phyloP scores from a whole-genome alignment of 1,140 invertebrate species.

The Halotydeus destructor region DNA sequence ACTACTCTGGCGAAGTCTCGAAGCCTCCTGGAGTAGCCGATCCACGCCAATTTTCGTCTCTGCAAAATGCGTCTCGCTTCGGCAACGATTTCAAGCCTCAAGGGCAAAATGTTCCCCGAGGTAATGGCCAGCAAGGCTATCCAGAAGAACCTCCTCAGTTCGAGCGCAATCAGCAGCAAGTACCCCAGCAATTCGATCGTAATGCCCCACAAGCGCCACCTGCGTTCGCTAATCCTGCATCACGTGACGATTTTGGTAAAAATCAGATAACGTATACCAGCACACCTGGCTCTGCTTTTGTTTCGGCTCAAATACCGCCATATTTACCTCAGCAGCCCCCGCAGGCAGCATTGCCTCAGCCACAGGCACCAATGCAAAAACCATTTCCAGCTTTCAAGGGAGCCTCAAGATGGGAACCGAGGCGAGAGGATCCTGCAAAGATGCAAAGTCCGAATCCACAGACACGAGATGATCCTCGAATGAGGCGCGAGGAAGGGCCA shows the following conservation, averaged over 20 bases:
- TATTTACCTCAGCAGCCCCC: neutral
- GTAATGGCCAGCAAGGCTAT: conserved; percentile 1
- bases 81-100: too few relatives aligned
- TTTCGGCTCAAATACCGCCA: conserved; percentile 7
- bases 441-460: conserved; percentile 1
- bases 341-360: neutral
- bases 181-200: neutral
- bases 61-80: neutral
- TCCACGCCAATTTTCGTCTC: neutral
- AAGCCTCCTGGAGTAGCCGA: neutral
- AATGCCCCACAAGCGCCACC: too few relatives aligned
- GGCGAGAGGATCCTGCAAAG: neutral
- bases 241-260: too few relatives aligned
- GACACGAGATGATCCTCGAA: neutral
- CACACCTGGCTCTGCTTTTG: conserved; percentile 12
- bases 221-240: too few relatives aligned
- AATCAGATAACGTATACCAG: conserved; percentile 9
- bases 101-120: too few relatives aligned
- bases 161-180: conserved; percentile 8
- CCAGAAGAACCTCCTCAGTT: conserved; percentile 1
- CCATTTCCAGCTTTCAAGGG: neutral
- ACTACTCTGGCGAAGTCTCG: neutral
- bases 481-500: neutral
- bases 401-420: neutral
- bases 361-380: conserved; percentile 1